phyloP scores from a whole-genome alignment of 2,888 invertebrate genomes.

The Uropetala carovei region DNA sequence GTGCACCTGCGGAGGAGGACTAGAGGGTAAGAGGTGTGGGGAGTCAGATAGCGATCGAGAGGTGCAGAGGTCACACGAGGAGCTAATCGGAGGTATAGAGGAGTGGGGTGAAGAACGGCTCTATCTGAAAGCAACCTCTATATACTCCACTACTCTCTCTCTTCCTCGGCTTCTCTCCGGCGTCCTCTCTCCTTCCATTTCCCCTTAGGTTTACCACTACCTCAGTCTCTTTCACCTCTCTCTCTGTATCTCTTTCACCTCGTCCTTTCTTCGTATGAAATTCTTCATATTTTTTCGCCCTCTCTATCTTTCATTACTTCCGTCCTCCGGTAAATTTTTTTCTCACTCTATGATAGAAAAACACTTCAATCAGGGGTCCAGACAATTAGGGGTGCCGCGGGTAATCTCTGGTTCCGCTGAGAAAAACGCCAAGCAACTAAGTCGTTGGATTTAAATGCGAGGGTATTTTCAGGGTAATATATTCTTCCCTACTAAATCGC shows the following conservation, averaged over 20 bases:
- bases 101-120: slow-evolving; percentile 47
- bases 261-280: neutral
- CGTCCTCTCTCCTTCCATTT: neutral
- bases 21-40: neutral
- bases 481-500: no score
- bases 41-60: neutral
- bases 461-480: no score
- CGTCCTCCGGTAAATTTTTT: no score
- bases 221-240: neutral
- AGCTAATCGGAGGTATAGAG: slow-evolving; percentile 50
- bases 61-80: slow-evolving; percentile 37
- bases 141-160: slow-evolving; percentile 10
- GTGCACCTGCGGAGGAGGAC: neutral
- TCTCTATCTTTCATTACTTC: no score
- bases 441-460: no score
- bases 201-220: neutral
- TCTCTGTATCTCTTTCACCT: neutral
- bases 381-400: no score
- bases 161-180: no score
- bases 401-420: no score
- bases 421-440: no score
- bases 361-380: no score
- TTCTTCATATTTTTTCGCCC: neutral
- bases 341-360: no score
- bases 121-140: slow-evolving; percentile 33